These are phyloP conservation scores for Corvus cornix DNA, from an alignment of 2,113 vertebrate species.

Conservation along the genomic window DNA sequence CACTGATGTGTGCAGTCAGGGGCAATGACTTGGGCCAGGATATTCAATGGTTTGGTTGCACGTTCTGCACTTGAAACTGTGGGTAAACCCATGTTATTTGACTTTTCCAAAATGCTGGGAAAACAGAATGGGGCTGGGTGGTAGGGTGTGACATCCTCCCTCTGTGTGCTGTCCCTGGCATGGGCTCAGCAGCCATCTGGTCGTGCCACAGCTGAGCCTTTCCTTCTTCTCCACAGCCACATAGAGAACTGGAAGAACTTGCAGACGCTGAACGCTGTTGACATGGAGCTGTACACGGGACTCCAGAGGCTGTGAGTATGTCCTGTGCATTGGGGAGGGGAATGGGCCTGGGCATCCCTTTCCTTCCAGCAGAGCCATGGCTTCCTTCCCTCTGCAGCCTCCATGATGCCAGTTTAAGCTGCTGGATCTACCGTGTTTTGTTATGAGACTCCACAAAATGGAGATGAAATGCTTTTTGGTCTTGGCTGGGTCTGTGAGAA, in stretches of 20 bases:
- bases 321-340: accelerated
- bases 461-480: background rate
- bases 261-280: constrained; percentile 92
- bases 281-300: constrained; percentile 98
- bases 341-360: background rate
- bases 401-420: accelerated
- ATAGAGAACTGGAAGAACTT: constrained; percentile 96
- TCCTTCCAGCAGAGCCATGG: background rate
- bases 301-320: constrained; percentile 95
- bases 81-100: background rate
- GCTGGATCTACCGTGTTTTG: background rate
- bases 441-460: background rate
- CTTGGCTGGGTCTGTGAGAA: background rate
- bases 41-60: background rate
- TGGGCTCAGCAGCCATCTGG: background rate
- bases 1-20: background rate
- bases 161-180: background rate
- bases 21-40: background rate
- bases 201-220: background rate
- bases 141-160: accelerated
- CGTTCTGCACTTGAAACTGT: accelerated
- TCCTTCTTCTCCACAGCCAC: constrained; percentile 82
- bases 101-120: background rate
- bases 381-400: background rate
- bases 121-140: background rate